Conservation (phyloP, 53 echinoderm and acorn worm genomes). For the Crossaster papposus region DNA sequence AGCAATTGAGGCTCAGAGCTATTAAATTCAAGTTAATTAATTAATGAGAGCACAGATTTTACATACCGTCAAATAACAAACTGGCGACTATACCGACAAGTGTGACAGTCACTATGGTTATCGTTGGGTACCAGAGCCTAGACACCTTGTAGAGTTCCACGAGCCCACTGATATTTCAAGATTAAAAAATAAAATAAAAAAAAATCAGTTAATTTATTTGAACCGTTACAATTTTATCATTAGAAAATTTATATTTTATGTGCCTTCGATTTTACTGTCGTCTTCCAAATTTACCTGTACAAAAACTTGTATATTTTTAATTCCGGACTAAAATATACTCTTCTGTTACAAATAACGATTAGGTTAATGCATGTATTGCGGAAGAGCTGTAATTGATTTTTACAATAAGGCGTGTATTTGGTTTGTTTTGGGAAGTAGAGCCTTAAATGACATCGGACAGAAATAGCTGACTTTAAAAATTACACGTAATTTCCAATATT, state of each 20-base stretch:
- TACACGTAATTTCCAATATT: no score
- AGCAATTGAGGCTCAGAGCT: background rate
- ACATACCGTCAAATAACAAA: slow-evolving; percentile 39
- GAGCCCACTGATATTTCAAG: background rate
- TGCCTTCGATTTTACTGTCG: no score
- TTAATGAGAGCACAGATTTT: background rate
- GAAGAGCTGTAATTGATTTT: background rate
- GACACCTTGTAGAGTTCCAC: slow-evolving; percentile 38
- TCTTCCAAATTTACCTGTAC: no score
- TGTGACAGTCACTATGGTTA: slow-evolving; percentile 24
- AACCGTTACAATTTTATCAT: background rate
- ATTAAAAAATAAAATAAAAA: background rate
- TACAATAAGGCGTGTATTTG: background rate
- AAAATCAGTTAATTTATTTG: background rate
- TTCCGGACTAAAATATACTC: background rate
- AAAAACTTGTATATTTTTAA: background rate
- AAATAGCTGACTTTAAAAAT: background rate
- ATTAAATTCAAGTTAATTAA: background rate
- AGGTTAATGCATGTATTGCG: background rate
- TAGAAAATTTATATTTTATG: background rate
- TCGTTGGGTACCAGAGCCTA: slow-evolving; percentile 41
- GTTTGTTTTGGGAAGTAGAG: no score
- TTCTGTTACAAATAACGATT: background rate
- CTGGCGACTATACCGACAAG: slow-evolving; percentile 33
- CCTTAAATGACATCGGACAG: background rate